Evolutionary conservation across 2,888 invertebrate species (phyloP), one percentile per base, ranked within the genome.

Genomic region (Platerodrilus igneus): DNA sequence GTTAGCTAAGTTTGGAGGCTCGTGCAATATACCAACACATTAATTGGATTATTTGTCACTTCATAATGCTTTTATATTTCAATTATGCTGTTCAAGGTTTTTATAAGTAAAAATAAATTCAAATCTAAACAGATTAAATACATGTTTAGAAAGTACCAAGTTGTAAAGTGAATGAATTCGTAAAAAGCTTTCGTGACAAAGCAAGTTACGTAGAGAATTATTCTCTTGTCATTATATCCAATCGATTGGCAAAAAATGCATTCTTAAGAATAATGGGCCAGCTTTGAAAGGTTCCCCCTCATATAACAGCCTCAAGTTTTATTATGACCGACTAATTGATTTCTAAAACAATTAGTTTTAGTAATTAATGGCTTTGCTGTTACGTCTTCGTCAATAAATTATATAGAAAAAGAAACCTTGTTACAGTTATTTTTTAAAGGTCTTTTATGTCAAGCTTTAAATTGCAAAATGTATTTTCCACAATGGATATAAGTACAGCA

Each of bases 301-400:
- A 33, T 40, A 37, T 41, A 41, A 47, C 35, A 41, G 43, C 36
- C 18, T 37, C 22, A 32, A 37, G 40, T 37, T 44, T 32, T 47
- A 47, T 39, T 37, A 41, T 37, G 39, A 42, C 40, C 38, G n/a
- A n/a, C 42, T 45, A 45, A 44, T 51, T 49, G 46, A 50, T 51
- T 54, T 36, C 43, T 46, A 45, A 50, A 46, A 51, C 48, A 52
- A 54, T 52, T 48, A 52, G 50, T 54, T 54, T 51, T 46, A 34
- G 36, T 49, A 49, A 45, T 50, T 48, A 50, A 50, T 51, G 42
- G 39, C 30, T n/a, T n/a, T n/a, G n/a, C n/a, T n/a, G n/a, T n/a
- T n/a, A n/a, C n/a, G n/a, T n/a, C n/a, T n/a, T n/a, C n/a, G n/a
- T n/a, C n/a, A n/a, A n/a, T n/a, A n/a, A n/a, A n/a, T n/a, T n/a